Conservation (phyloP, 2,888 invertebrate species). For the Carterocephalus palaemon region DNA sequence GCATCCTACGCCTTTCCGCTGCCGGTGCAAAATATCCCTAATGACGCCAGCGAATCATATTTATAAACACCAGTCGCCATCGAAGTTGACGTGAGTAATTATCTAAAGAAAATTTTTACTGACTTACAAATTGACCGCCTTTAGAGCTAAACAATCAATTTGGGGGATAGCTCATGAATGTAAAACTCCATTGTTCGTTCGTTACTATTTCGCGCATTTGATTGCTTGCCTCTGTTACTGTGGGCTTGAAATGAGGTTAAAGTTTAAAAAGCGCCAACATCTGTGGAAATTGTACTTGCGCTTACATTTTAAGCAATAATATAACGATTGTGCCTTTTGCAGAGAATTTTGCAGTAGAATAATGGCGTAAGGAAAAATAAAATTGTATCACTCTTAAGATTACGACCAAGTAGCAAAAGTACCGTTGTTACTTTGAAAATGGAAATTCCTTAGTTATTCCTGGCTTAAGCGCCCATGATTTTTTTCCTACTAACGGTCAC, state of each 20-base stretch:
- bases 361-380: too few species aligned
- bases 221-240: constrained; percentile 7
- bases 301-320: constrained; percentile 1
- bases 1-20: constrained; percentile 3
- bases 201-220: constrained; percentile 7
- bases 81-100: too few species aligned
- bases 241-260: constrained; percentile 1
- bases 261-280: background rate
- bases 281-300: background rate
- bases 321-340: background rate
- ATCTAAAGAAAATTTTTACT: too few species aligned
- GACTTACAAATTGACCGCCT: background rate
- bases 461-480: too few species aligned
- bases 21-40: constrained; percentile 7
- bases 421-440: too few species aligned
- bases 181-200: constrained; percentile 10
- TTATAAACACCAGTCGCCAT: constrained; percentile 4
- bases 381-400: too few species aligned
- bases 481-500: too few species aligned
- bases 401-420: too few species aligned
- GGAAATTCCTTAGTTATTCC: too few species aligned
- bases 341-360: too few species aligned
- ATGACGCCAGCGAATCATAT: constrained; percentile 11
- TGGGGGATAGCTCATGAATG: constrained; percentile 4
- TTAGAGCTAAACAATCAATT: constrained; percentile 11